A percentile compares a stretch with the other conserved stretches of the same genome.
phyloP scores from a whole-genome alignment of 2,888 invertebrate species.

The Campoletis raptor region DNA sequence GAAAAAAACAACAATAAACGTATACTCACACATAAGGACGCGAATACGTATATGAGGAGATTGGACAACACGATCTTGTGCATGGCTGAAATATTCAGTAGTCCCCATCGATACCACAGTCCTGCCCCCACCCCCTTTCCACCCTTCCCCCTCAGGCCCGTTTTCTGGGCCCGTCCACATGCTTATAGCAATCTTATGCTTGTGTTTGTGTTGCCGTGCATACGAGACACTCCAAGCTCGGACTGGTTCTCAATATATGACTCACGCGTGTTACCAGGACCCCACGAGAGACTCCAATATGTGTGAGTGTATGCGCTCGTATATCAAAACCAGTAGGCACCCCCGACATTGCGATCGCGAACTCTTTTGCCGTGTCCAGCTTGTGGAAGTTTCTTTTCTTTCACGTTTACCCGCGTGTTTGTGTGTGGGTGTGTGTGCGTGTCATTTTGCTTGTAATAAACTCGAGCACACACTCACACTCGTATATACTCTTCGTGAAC shows the following conservation, averaged over 20 bases:
- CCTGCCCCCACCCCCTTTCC: background rate
- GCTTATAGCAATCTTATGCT: slow-evolving; percentile 51
- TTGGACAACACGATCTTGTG: slow-evolving; percentile 63
- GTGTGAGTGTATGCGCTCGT: slow-evolving; percentile 81
- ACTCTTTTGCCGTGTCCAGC: slow-evolving; percentile 63
- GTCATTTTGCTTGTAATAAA: slow-evolving; percentile 57
- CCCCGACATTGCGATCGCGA: slow-evolving; percentile 81
- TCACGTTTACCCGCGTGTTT: slow-evolving; percentile 21
- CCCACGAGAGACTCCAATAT: slow-evolving; percentile 35
- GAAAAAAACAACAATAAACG: background rate
- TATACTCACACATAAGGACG: background rate
- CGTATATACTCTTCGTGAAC: background rate
- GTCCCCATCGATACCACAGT: slow-evolving; percentile 68
- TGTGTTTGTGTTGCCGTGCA: slow-evolving; percentile 28
- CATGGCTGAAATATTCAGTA: slow-evolving; percentile 80
- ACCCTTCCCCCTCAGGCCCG: slow-evolving; percentile 38
- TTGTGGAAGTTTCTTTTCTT: slow-evolving; percentile 43
- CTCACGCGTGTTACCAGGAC: slow-evolving; percentile 79
- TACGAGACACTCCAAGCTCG: slow-evolving; percentile 48
- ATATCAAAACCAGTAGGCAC: slow-evolving; percentile 85
- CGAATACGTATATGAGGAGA: slow-evolving; percentile 9
- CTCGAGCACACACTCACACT: slow-evolving; percentile 53
- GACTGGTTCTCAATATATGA: slow-evolving; percentile 83
- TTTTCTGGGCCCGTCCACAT: slow-evolving; percentile 55
- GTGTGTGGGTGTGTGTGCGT: slow-evolving; percentile 34